Percentiles rank a stretch among this genome's conserved stretches.
Conservation (phyloP, 2,113 vertebrate genomes). For the Saccopteryx bilineata region DNA sequence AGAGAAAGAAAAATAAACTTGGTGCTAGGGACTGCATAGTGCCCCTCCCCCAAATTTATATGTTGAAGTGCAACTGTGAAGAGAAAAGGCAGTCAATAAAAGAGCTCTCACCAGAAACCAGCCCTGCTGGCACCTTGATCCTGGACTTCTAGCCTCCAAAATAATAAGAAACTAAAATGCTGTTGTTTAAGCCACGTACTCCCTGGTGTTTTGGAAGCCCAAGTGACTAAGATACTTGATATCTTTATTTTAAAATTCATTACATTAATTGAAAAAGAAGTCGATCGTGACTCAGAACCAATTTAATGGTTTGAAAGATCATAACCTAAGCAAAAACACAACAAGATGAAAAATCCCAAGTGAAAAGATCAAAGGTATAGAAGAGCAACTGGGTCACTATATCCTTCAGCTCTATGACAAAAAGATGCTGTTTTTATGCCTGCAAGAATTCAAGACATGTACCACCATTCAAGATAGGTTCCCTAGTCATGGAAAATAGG, state of each 20-base stretch:
- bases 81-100: background rate
- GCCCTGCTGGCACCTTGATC: background rate
- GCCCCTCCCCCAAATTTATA: background rate
- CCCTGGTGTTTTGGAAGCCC: background rate
- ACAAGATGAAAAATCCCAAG: background rate
- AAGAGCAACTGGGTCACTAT: background rate
- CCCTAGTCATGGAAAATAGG: background rate
- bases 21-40: background rate
- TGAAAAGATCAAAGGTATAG: background rate
- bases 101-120: background rate
- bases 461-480: background rate
- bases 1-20: background rate
- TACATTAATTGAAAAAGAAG: slow-evolving; percentile 7
- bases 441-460: background rate
- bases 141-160: background rate
- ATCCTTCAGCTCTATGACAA: background rate
- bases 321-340: background rate
- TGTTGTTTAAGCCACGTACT: background rate
- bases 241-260: background rate
- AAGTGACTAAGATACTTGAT: background rate
- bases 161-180: background rate
- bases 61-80: background rate
- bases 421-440: background rate
- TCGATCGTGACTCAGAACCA: background rate
- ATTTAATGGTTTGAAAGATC: background rate